phyloP scores from a whole-genome alignment of 2,888 invertebrate species.

The Drosophila yooni region DNA sequence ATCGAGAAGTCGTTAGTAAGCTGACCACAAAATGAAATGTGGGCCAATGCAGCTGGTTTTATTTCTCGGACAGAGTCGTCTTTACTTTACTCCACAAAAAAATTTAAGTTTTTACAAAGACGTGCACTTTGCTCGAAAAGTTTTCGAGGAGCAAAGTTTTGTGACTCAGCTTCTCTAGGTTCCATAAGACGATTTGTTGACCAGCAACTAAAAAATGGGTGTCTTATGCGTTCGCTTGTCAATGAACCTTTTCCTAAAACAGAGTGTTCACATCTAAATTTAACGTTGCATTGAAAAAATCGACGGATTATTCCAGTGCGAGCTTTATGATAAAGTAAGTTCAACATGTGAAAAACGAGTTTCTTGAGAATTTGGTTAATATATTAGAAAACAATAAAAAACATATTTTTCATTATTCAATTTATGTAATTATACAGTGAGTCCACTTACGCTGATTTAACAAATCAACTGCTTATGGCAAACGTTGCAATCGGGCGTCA shows the following conservation, averaged over 20 bases:
- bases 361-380: background rate
- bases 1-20: conserved; percentile 79
- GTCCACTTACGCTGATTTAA: background rate
- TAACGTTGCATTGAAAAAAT: background rate
- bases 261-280: background rate
- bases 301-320: background rate
- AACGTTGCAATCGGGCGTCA: too few relatives aligned
- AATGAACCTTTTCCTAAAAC: background rate
- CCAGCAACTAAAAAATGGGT: conserved; percentile 31
- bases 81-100: conserved; percentile 37
- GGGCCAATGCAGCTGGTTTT: conserved; percentile 35
- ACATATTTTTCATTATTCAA: too few relatives aligned
- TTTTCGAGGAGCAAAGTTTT: conserved; percentile 60
- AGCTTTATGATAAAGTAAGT: background rate
- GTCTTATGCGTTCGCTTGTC: background rate
- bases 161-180: conserved; percentile 47
- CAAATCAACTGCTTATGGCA: too few relatives aligned
- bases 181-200: conserved; percentile 68
- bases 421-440: background rate
- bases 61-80: conserved; percentile 46
- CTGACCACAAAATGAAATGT: conserved; percentile 67
- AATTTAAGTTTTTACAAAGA: conserved; percentile 64
- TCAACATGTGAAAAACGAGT: background rate
- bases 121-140: conserved; percentile 68
- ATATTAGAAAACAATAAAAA: background rate